A percentile compares a stretch with the other conserved stretches of the same genome.
Evolutionary conservation across 2,888 invertebrate genomes (phyloP).

Genomic region (Patella ulyssiponensis): DNA sequence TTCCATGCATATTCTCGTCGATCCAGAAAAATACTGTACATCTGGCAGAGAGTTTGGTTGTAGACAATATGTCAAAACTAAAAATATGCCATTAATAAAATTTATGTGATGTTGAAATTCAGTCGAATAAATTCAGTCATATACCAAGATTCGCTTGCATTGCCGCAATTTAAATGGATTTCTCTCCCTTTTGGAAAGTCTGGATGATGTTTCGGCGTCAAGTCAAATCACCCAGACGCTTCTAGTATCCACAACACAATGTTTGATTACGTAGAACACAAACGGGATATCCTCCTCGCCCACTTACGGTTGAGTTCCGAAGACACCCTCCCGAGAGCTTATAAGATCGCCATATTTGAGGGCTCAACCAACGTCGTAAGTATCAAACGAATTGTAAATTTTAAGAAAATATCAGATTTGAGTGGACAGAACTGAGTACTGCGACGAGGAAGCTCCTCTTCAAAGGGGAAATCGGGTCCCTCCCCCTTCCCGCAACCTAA

Average conservation of each 20-base stretch:
- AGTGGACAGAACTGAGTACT: too few relatives aligned
- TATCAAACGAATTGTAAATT: too few relatives aligned
- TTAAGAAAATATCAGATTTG: too few relatives aligned
- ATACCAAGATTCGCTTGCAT: too few relatives aligned
- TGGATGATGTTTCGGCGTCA: background rate
- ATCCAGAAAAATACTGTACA: too few relatives aligned
- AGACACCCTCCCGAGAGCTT: slow-evolving; percentile 45
- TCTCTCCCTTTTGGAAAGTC: background rate
- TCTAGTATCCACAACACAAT: slow-evolving; percentile 11
- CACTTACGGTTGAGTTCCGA: slow-evolving; percentile 38
- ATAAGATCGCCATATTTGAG: slow-evolving; percentile 11
- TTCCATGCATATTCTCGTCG: too few relatives aligned
- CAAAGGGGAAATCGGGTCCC: background rate
- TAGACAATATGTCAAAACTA: too few relatives aligned
- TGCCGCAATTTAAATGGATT: too few relatives aligned
- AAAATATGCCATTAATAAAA: too few relatives aligned
- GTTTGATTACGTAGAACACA: slow-evolving; percentile 43
- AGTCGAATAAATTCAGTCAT: too few relatives aligned
- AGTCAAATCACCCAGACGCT: background rate
- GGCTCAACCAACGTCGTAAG: background rate
- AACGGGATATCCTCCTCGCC: slow-evolving; percentile 46
- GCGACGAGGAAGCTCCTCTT: background rate
- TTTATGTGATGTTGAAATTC: too few relatives aligned
- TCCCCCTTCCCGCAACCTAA: background rate
- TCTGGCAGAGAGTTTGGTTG: too few relatives aligned